These are phyloP conservation scores for Phylloscopus whistleri DNA, from an alignment of 2,113 vertebrate genomes.

Conservation along the genomic window DNA sequence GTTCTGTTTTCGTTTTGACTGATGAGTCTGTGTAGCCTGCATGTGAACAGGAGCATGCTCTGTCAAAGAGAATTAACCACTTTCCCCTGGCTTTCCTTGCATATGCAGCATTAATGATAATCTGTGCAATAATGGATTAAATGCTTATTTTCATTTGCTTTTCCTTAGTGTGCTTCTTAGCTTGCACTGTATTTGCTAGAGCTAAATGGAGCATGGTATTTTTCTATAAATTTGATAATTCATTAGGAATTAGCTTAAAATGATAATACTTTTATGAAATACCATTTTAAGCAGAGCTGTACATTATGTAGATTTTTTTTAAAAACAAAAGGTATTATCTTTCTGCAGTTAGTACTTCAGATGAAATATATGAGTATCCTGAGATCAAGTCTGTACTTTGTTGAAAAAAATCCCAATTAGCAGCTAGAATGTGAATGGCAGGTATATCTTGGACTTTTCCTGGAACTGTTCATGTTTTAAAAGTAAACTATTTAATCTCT, in stretches of 20 bases:
- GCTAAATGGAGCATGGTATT: constrained; percentile 14
- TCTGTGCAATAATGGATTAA: not conserved
- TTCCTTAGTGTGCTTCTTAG: constrained; percentile 36
- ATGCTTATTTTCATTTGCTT: constrained; percentile 29
- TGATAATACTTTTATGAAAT: not conserved
- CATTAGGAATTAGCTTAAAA: constrained; percentile 33
- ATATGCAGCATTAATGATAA: not conserved
- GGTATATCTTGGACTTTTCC: not conserved
- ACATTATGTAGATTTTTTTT: not conserved
- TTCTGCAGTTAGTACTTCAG: not conserved
- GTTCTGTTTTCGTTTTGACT: constrained; percentile 5
- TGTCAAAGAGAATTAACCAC: constrained; percentile 77
- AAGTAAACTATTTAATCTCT: not conserved
- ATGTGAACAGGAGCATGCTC: constrained; percentile 84
- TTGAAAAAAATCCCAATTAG: not conserved
- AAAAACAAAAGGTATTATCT: not conserved
- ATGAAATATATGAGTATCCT: not conserved
- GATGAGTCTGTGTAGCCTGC: constrained; percentile 41
- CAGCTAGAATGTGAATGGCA: not conserved
- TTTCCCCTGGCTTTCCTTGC: constrained; percentile 5
- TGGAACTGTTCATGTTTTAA: not conserved
- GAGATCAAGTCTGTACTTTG: not conserved
- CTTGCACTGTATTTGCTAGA: constrained; percentile 21
- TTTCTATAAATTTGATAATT: not conserved
- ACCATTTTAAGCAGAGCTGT: not conserved